Evolutionary conservation across 2,888 invertebrate genomes (phyloP).

Genomic region (Drosophila falleni): DNA sequence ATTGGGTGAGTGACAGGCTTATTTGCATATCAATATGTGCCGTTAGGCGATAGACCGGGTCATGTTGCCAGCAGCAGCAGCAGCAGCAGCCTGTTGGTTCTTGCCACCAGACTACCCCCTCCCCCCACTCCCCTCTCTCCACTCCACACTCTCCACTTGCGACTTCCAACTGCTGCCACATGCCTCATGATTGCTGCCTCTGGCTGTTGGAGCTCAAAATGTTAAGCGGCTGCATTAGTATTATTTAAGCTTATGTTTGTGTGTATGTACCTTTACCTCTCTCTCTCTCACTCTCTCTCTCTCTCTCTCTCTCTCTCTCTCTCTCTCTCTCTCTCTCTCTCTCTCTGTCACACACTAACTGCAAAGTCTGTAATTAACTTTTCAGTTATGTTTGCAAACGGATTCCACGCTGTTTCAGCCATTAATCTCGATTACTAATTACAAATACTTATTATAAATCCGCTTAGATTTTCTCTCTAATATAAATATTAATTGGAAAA

Average conservation of each 20-base stretch:
- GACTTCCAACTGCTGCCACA: neutral
- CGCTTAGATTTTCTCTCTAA: constrained; percentile 7
- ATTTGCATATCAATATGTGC: constrained; percentile 74
- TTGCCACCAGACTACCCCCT: neutral
- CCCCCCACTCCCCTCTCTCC: neutral
- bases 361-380: neutral
- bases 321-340: neutral
- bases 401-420: constrained; percentile 26
- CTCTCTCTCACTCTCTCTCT: neutral
- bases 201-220: constrained; percentile 25
- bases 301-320: neutral
- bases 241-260: constrained; percentile 24
- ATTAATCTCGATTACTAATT: constrained; percentile 18
- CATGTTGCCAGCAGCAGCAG: constrained; percentile 2
- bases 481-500: neutral
- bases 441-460: constrained; percentile 11
- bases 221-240: constrained; percentile 52
- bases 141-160: no score
- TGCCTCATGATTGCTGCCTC: neutral
- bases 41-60: constrained; percentile 30
- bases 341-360: neutral
- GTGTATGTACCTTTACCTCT: neutral
- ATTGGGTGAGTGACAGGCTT: constrained; percentile 47
- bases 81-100: constrained; percentile 2
- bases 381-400: constrained; percentile 3